Conservation (phyloP, 53 echinoderm and acorn worm species). For the Antedon mediterranea region DNA sequence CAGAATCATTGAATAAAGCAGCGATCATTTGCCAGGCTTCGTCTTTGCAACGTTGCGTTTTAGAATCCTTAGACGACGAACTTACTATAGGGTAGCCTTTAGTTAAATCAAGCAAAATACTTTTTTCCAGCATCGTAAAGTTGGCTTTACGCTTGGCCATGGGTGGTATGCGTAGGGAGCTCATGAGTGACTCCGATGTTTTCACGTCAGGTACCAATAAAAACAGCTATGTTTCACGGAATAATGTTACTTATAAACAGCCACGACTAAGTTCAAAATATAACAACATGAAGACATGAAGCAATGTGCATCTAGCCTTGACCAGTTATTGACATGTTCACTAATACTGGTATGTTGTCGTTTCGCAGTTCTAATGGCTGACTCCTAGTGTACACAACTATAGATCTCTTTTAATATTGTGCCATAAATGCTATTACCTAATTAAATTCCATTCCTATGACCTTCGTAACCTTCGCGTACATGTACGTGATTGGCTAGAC, state of each 20-base stretch:
- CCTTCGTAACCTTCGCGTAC: background rate
- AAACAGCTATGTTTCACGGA: background rate
- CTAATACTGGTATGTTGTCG: background rate
- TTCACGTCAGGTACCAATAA: conserved; percentile 1
- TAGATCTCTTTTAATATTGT: background rate
- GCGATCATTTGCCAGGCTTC: background rate
- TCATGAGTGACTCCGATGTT: background rate
- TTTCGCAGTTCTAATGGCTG: background rate
- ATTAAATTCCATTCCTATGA: conserved; percentile 1
- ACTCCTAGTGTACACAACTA: background rate
- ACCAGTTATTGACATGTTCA: background rate
- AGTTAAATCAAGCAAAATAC: background rate
- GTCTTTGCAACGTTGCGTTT: background rate
- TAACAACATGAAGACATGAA: background rate
- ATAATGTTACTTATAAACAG: background rate
- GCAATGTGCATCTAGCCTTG: background rate
- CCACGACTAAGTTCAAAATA: background rate
- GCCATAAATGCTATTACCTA: conserved; percentile 1
- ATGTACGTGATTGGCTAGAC: background rate
- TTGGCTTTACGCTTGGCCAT: background rate
- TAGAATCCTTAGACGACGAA: background rate
- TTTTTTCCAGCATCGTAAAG: background rate
- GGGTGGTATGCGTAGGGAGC: background rate
- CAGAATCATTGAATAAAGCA: background rate
- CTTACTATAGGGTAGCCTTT: background rate